Evolutionary conservation across 2,888 invertebrate genomes (phyloP).

Genomic region (Harpagoxenus sublaevis): DNA sequence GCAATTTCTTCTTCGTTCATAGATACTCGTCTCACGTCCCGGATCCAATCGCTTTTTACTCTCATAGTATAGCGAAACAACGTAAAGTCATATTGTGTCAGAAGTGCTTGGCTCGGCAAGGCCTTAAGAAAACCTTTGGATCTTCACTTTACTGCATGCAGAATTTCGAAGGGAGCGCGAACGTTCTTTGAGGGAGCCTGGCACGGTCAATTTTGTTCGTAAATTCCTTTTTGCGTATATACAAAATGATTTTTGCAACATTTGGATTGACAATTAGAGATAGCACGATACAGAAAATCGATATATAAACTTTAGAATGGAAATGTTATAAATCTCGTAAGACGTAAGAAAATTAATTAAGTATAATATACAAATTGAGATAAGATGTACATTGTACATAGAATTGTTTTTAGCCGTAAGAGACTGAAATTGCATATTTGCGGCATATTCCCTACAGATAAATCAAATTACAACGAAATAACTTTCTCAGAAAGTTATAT

Average conservation of each 20-base stretch:
- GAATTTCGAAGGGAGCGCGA: constrained; percentile 31
- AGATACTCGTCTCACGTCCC: constrained; percentile 68
- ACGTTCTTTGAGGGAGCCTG: neutral
- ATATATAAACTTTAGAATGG: neutral
- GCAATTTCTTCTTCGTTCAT: constrained; percentile 57
- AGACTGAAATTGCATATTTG: constrained; percentile 16
- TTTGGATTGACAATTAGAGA: neutral
- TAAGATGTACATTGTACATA: neutral
- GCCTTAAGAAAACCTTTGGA: constrained; percentile 43
- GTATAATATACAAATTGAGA: constrained; percentile 12
- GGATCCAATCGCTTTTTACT: constrained; percentile 78
- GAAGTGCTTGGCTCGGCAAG: constrained; percentile 68
- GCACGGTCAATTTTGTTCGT: constrained; percentile 8
- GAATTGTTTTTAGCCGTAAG: neutral
- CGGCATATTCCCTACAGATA: neutral
- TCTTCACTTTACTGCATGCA: constrained; percentile 40
- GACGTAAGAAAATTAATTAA: neutral
- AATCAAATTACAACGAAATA: constrained; percentile 8
- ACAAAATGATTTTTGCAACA: neutral
- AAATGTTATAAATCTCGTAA: neutral
- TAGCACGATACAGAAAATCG: neutral
- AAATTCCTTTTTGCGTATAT: constrained; percentile 1
- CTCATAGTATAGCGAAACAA: constrained; percentile 53
- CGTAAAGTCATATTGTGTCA: constrained; percentile 60
- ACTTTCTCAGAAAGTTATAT: constrained; percentile 22